Evolutionary conservation across 2,888 invertebrate species (phyloP), one percentile per base, ranked within the genome.

Genomic region (Sesia apiformis): DNA sequence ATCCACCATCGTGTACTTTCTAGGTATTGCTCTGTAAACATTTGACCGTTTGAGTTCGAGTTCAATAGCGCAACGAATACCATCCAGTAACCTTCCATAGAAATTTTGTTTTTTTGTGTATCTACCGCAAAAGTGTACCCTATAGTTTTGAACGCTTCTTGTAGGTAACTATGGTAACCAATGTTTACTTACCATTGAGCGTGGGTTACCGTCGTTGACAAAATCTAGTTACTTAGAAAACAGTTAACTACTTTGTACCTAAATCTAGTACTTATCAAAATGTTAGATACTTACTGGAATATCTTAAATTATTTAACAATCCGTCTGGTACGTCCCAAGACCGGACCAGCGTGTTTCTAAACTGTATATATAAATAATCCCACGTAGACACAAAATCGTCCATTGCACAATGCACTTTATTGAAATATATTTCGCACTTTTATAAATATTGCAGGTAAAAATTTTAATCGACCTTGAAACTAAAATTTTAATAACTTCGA

Each of bases 321-420:
- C 88, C 86, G 56, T 70, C 72, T 3, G 81, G 74, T 38, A 63
- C 63, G 60, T 88, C 85, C 65, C 77, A 73, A 51, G 84, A 81
- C 4, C 86, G 78, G 52, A 88, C 76, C 3, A 84, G 3, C 43
- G 63, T 60, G 70, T 88, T 88, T 57, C 86, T 78, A 40, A 71
- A 61, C 41, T 69, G 66, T 40, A 70, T 59, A 54, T 81, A 85
- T 7, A 79, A 43, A 59, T 60, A 77, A 68, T 82, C 72, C 57
- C 65, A 74, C 51, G 63, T 57, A 5, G 60, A 39, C 38, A 70
- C 40, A 4, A 71, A 39, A 46, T 72, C 70, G 58, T 67, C 64
- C 72, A 73, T 73, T 23, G 23, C 23, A 23, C 23, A 23, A 23
- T 23, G 23, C 23, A 23, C 23, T 23, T 23, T 23, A 23, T 23